A percentile compares a stretch with the other conserved stretches of the same genome.
phyloP scores from a whole-genome alignment of 1,140 invertebrate genomes.

The Monochamus saltuarius region DNA sequence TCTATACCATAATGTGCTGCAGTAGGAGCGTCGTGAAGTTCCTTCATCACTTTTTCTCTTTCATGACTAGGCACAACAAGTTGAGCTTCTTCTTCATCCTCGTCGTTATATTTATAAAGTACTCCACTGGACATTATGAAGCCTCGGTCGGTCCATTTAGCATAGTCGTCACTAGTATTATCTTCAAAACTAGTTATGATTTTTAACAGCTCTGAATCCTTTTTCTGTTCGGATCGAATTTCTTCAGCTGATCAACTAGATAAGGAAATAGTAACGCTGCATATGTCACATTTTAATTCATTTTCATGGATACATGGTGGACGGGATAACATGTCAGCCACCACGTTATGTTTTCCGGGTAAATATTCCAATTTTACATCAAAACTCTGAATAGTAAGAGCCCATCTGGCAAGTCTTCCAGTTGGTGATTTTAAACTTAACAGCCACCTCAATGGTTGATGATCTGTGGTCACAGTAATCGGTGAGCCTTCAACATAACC shows the following conservation, averaged over 20 bases:
- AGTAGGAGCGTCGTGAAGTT: constrained; percentile 38
- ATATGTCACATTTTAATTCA: constrained; percentile 23
- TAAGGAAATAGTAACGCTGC: constrained; percentile 26
- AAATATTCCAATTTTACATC: constrained; percentile 29
- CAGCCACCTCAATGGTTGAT: constrained; percentile 37
- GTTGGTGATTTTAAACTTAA: constrained; percentile 35
- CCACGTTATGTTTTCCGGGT: constrained; percentile 28
- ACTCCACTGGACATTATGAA: constrained; percentile 41
- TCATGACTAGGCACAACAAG: constrained; percentile 33
- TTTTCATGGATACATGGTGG: constrained; percentile 18
- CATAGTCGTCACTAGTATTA: not conserved
- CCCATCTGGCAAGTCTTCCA: constrained; percentile 35
- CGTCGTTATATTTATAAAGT: constrained; percentile 38
- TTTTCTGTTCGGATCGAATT: constrained; percentile 19
- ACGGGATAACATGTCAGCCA: constrained; percentile 26
- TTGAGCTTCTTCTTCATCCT: constrained; percentile 37
- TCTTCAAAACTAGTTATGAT: constrained; percentile 11
- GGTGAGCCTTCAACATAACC: constrained; percentile 37
- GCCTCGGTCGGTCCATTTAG: constrained; percentile 30
- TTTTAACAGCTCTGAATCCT: constrained; percentile 4
- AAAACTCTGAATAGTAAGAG: constrained; percentile 16
- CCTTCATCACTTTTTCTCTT: constrained; percentile 18
- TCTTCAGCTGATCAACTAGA: constrained; percentile 28
- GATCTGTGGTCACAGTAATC: constrained; percentile 45
- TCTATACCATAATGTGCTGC: constrained; percentile 42